Evolutionary conservation across 2,113 vertebrate species (phyloP).

Genomic region (Barbus barbus): DNA sequence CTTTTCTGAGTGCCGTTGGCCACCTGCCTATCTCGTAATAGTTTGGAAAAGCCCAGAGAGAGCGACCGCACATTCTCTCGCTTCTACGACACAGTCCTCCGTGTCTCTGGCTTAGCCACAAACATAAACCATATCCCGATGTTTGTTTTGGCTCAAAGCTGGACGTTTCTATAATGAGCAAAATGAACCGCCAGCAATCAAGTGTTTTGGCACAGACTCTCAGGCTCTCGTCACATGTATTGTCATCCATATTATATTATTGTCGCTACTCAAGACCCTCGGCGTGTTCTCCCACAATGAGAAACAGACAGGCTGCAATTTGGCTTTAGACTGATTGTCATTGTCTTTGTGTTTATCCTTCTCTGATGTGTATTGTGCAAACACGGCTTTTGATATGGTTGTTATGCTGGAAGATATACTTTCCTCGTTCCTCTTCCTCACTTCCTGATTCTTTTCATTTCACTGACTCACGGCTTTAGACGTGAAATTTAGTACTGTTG

Average conservation of each 20-base stretch:
- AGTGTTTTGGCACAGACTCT: conserved; percentile 49
- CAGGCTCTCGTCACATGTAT: conserved; percentile 47
- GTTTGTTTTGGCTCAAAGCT: conserved; percentile 17
- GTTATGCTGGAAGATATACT: conserved; percentile 19
- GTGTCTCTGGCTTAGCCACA: conserved; percentile 30
- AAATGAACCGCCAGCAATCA: conserved; percentile 48
- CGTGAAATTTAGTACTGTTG: neutral
- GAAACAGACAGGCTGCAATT: conserved; percentile 60
- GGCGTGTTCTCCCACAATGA: conserved; percentile 55
- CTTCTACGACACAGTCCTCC: neutral
- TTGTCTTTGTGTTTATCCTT: conserved; percentile 52
- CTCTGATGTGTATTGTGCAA: conserved; percentile 49
- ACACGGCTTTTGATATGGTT: conserved; percentile 46
- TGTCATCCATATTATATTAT: conserved; percentile 40
- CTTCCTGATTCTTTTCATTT: neutral
- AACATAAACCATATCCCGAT: conserved; percentile 52
- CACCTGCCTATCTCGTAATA: neutral
- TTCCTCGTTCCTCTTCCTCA: neutral
- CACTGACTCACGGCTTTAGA: neutral
- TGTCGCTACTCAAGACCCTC: conserved; percentile 35
- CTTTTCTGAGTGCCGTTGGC: neutral
- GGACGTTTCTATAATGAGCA: conserved; percentile 16
- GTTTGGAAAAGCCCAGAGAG: neutral
- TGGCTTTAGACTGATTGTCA: conserved; percentile 52
- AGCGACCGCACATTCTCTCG: neutral